Percentiles rank a stretch among this genome's conserved stretches.
phyloP scores from a whole-genome alignment of 2,113 vertebrate species.

The Atrichornis clamosus region DNA sequence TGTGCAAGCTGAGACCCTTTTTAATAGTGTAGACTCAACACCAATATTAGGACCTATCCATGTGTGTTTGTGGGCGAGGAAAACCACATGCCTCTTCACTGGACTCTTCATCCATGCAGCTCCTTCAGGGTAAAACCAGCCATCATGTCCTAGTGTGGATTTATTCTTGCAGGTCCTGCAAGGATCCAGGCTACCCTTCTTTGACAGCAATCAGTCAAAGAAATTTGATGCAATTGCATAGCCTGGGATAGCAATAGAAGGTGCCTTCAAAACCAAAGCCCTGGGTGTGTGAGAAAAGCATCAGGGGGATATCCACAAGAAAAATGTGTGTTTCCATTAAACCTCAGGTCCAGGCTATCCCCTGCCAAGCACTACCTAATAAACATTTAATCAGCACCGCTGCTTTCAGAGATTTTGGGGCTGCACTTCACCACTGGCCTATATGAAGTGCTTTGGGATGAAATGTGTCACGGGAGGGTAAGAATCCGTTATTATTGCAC shows the following conservation, averaged over 20 bases:
- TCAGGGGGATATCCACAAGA: background rate
- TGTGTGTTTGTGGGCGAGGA: background rate
- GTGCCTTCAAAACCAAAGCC: background rate
- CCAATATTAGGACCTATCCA: background rate
- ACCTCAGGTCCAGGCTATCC: background rate
- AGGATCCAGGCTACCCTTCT: background rate
- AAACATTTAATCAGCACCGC: background rate
- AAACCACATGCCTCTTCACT: background rate
- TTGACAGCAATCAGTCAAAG: background rate
- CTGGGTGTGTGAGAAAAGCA: background rate
- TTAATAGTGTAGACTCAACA: background rate
- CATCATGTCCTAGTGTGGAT: background rate
- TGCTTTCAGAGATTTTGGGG: background rate
- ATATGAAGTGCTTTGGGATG: background rate
- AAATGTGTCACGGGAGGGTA: background rate
- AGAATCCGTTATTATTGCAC: background rate
- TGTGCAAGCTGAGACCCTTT: background rate
- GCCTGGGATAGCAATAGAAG: background rate
- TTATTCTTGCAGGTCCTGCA: background rate
- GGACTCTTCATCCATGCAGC: background rate
- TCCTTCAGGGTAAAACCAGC: background rate
- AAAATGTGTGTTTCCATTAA: background rate
- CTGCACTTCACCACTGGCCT: background rate
- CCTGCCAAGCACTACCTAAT: background rate
- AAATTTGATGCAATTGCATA: background rate